These are phyloP conservation scores for Palythoa grandis DNA, from an alignment of 92 coral and sea anemone genomes.

Conservation along the genomic window DNA sequence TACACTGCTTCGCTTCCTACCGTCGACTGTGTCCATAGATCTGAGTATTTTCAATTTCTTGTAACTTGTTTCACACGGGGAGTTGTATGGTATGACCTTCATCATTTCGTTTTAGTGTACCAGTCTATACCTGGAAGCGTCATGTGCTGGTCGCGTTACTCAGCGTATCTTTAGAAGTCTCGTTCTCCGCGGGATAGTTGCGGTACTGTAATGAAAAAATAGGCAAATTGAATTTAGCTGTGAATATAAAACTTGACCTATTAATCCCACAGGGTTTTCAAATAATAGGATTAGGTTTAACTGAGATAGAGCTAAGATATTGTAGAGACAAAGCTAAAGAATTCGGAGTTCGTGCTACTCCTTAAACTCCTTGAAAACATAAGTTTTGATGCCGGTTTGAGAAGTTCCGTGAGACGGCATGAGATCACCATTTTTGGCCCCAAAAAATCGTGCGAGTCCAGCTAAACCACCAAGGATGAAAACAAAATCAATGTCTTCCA, in stretches of 20 bases:
- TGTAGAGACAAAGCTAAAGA: too few species aligned
- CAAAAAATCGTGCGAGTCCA: too few species aligned
- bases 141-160: neutral
- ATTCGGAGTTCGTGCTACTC: too few species aligned
- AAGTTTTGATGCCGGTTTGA: too few species aligned
- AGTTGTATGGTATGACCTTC: neutral
- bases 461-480: too few species aligned
- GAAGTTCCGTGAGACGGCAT: too few species aligned
- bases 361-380: too few species aligned
- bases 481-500: too few species aligned
- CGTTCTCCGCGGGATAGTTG: constrained; percentile 3
- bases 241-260: neutral
- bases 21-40: neutral
- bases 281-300: too few species aligned
- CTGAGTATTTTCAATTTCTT: neutral
- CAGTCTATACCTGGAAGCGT: neutral
- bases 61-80: neutral
- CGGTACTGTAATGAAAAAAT: constrained; percentile 9
- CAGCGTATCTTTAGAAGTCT: neutral
- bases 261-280: neutral
- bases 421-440: too few species aligned
- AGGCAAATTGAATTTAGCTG: neutral
- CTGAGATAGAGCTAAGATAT: too few species aligned
- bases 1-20: neutral
- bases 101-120: neutral